A percentile compares a stretch with the other conserved stretches of the same genome.
These are phyloP conservation scores for Meiosimyza decipiens DNA, from an alignment of 2,888 invertebrate species.

Conservation along the genomic window DNA sequence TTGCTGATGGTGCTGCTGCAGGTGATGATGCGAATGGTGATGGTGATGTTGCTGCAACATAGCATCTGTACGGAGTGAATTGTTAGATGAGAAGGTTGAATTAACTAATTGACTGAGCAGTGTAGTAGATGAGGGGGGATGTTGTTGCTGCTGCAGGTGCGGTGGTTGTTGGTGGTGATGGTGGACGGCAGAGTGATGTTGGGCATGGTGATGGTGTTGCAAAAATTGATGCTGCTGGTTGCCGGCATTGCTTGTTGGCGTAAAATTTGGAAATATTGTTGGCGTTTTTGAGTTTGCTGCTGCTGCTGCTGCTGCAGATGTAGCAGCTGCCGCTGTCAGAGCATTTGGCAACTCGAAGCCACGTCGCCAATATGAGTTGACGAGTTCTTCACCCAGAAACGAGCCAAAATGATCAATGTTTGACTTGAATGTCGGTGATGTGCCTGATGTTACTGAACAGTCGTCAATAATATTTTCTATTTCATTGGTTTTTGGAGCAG, in stretches of 20 bases:
- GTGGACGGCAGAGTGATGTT: constrained; percentile 38
- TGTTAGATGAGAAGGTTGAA: constrained; percentile 62
- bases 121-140: constrained; percentile 69
- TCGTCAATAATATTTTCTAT: constrained; percentile 50
- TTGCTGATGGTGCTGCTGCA: constrained; percentile 48
- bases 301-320: constrained; percentile 54
- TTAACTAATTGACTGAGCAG: constrained; percentile 68
- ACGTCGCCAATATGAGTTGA: constrained; percentile 83
- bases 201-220: constrained; percentile 49
- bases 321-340: constrained; percentile 34
- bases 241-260: constrained; percentile 42
- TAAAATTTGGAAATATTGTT: constrained; percentile 60
- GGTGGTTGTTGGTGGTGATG: constrained; percentile 48
- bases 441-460: constrained; percentile 42
- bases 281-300: constrained; percentile 59
- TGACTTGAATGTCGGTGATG: constrained; percentile 46
- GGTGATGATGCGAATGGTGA: constrained; percentile 42
- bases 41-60: constrained; percentile 50
- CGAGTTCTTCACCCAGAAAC: constrained; percentile 80
- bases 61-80: constrained; percentile 58
- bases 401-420: constrained; percentile 80
- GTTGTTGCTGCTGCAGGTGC: constrained; percentile 49
- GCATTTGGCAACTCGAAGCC: constrained; percentile 71
- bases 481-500: constrained; percentile 55
- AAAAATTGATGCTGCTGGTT: constrained; percentile 43